These are phyloP conservation scores for Eucidaris tribuloides DNA, from an alignment of 35 echinoderm and acorn worm genomes.

Conservation along the genomic window DNA sequence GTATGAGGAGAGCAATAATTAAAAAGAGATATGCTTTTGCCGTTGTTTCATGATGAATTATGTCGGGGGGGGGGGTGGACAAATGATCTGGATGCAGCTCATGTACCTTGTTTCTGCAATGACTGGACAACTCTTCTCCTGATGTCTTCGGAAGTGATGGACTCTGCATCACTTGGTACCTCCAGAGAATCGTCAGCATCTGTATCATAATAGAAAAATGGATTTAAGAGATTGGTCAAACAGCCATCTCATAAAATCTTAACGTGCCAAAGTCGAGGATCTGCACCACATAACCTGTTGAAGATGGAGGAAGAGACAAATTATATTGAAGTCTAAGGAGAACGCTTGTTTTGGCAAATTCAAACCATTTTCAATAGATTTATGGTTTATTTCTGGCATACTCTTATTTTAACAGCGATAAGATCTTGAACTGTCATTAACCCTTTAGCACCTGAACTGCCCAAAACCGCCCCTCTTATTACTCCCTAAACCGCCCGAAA, in stretches of 20 bases:
- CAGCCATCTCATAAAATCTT: neutral
- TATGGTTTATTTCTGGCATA: too few relatives aligned
- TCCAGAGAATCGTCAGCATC: neutral
- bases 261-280: neutral
- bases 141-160: conserved; percentile 46
- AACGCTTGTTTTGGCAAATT: too few relatives aligned
- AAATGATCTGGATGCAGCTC: neutral
- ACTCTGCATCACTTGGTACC: conserved; percentile 45
- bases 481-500: too few relatives aligned
- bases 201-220: neutral
- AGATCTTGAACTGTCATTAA: too few relatives aligned
- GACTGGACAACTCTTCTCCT: conserved; percentile 42
- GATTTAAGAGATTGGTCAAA: neutral
- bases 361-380: too few relatives aligned
- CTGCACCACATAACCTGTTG: neutral
- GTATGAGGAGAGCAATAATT: neutral
- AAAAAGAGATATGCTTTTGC: neutral
- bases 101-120: conserved; percentile 41
- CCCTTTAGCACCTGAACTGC: too few relatives aligned
- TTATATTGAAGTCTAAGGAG: neutral
- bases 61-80: neutral
- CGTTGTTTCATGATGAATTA: neutral
- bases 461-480: too few relatives aligned
- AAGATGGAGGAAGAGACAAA: neutral
- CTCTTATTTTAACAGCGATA: too few relatives aligned